Evolutionary conservation across 1,140 invertebrate genomes (phyloP).

Genomic region (Neodiprion pinetum): DNA sequence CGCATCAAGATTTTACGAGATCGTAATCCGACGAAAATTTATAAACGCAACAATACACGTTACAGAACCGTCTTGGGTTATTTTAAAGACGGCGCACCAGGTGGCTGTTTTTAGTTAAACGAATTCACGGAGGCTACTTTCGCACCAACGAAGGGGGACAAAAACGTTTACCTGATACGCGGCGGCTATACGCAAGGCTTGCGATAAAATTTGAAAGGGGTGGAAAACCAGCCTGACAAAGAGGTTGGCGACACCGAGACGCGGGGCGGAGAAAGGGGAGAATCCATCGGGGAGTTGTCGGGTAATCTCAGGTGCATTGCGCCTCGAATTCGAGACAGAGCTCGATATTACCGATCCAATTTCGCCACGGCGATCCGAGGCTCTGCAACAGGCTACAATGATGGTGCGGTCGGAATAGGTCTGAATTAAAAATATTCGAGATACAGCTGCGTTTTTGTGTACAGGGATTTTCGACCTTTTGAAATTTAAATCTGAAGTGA

Average conservation of each 20-base stretch:
- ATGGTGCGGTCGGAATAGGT: too few species aligned
- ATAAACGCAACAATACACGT: too few species aligned
- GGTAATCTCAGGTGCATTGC: background rate
- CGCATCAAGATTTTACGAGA: too few species aligned
- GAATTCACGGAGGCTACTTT: background rate
- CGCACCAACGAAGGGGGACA: background rate
- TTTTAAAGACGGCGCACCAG: background rate
- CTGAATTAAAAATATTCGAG: background rate
- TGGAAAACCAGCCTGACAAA: constrained; percentile 8
- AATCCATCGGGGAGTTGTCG: background rate
- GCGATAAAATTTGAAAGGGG: background rate
- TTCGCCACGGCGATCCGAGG: background rate
- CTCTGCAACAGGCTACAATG: too few species aligned
- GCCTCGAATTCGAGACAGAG: background rate
- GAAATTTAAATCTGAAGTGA: too few species aligned
- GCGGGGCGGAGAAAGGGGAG: background rate
- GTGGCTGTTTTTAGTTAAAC: background rate
- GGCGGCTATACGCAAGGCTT: background rate
- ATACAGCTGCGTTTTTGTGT: background rate
- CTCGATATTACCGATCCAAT: background rate
- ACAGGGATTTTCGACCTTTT: background rate
- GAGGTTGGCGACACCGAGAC: background rate
- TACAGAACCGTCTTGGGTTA: too few species aligned
- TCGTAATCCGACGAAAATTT: too few species aligned
- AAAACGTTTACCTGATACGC: background rate